These are phyloP conservation scores for Fulica atra DNA, from an alignment of 2,113 vertebrate species.

Conservation along the genomic window DNA sequence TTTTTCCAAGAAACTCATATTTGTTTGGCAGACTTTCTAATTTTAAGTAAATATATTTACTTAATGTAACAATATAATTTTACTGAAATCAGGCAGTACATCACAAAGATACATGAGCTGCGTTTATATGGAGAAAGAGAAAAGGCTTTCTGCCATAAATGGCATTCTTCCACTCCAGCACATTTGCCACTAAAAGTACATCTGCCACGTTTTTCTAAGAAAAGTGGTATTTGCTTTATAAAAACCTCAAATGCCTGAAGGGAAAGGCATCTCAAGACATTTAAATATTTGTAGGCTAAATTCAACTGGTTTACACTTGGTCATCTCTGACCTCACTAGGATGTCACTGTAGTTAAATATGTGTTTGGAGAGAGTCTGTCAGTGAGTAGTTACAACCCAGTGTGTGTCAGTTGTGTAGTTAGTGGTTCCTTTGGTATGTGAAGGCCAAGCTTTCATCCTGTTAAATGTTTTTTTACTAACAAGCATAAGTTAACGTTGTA, in stretches of 20 bases:
- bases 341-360: background rate
- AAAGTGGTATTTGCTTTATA: background rate
- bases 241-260: background rate
- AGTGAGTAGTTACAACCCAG: background rate
- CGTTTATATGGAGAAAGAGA: background rate
- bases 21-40: background rate
- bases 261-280: background rate
- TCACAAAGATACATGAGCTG: background rate
- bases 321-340: constrained; percentile 23
- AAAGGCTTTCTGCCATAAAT: background rate
- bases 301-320: background rate
- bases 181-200: background rate
- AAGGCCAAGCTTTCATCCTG: background rate
- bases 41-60: background rate
- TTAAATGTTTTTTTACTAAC: background rate
- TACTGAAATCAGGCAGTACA: background rate
- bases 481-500: background rate
- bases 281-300: background rate
- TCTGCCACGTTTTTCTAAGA: background rate
- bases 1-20: background rate
- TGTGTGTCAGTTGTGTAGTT: background rate
- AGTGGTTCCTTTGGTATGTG: background rate
- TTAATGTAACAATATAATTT: background rate
- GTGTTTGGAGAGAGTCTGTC: background rate
- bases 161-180: background rate